Conservation (phyloP, 2,797 vertebrate species). For the Pseudotriccus pelzelni region DNA sequence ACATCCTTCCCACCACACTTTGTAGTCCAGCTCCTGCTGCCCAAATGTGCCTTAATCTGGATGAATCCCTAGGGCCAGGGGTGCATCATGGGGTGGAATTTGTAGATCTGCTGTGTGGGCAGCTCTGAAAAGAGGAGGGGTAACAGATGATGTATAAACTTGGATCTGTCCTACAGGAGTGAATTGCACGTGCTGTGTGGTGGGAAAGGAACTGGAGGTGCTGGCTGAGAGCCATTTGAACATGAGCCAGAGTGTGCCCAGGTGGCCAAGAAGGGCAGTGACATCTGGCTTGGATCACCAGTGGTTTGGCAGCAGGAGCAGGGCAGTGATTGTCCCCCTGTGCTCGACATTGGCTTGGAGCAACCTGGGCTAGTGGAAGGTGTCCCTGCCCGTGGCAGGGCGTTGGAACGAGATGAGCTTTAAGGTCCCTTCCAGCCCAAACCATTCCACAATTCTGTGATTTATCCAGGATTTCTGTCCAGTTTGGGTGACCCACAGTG, state of each 20-base stretch:
- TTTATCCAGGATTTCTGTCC: not conserved
- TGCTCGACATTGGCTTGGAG: rapidly evolving
- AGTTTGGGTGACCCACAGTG: rapidly evolving
- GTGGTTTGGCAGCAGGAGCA: not conserved
- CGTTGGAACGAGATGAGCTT: not conserved
- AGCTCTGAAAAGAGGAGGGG: not conserved
- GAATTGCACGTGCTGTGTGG: not conserved
- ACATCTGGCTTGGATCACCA: not conserved
- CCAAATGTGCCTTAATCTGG: no score
- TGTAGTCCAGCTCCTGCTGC: not conserved
- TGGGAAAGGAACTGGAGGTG: not conserved
- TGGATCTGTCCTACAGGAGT: not conserved
- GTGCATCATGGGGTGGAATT: rapidly evolving
- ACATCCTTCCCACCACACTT: not conserved
- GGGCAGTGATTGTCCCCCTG: not conserved
- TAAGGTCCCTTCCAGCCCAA: not conserved
- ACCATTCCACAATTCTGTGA: not conserved
- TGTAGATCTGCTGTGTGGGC: not conserved
- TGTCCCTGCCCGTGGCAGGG: no score
- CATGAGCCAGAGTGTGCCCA: not conserved
- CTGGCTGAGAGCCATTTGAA: not conserved
- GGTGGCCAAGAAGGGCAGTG: not conserved
- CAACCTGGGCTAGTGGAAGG: not conserved
- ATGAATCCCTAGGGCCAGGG: not conserved
- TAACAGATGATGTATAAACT: not conserved